phyloP scores from a whole-genome alignment of 2,113 vertebrate species.

The Ceratotherium simum region DNA sequence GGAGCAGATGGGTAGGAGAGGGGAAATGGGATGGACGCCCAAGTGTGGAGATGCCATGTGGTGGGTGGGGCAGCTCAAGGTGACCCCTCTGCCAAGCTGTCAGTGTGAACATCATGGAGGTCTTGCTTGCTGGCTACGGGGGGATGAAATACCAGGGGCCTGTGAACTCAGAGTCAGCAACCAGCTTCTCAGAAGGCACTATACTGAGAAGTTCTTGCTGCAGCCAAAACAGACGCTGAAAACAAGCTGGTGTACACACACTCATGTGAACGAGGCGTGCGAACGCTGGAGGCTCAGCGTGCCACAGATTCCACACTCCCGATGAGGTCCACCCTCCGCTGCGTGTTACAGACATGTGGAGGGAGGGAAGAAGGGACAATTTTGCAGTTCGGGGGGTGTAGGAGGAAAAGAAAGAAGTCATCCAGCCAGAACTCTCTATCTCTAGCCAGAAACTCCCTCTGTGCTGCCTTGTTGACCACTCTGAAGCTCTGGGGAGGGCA shows the following conservation, averaged over 20 bases:
- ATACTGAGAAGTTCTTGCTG: background rate
- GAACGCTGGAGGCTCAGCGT: background rate
- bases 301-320: too few relatives aligned
- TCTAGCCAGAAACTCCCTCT: slow-evolving; percentile 29
- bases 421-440: background rate
- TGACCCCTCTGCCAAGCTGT: slow-evolving; percentile 73
- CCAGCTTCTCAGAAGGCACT: slow-evolving; percentile 19
- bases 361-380: background rate
- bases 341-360: background rate
- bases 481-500: background rate
- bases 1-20: slow-evolving; percentile 63
- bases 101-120: background rate
- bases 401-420: background rate
- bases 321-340: background rate
- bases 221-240: background rate
- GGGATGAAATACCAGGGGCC: background rate
- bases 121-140: slow-evolving; percentile 8
- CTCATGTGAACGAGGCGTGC: background rate
- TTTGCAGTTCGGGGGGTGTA: background rate
- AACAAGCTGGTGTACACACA: background rate
- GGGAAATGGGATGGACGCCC: slow-evolving; percentile 52
- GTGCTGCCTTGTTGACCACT: accelerated
- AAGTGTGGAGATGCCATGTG: slow-evolving; percentile 57
- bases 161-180: background rate
- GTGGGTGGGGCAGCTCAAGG: slow-evolving; percentile 61